A percentile compares a stretch with the other conserved stretches of the same genome.
phyloP scores from a whole-genome alignment of 2,797 vertebrate species.

The Labeo calbasu region DNA sequence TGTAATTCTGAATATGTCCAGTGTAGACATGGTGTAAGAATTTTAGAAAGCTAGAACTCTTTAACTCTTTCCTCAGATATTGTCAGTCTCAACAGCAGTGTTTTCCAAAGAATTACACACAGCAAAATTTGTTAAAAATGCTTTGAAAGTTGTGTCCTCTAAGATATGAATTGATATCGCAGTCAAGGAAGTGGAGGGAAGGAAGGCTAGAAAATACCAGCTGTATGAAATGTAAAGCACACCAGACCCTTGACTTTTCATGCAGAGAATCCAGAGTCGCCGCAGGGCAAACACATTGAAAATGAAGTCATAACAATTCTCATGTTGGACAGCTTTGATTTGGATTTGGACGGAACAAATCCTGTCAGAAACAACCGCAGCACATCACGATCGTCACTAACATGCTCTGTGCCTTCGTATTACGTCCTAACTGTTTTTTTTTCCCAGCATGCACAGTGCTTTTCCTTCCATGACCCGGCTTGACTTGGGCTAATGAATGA shows the following conservation, averaged over 20 bases:
- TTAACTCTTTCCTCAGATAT: neutral
- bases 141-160: neutral
- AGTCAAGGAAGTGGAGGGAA: too few species aligned
- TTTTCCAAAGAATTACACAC: neutral
- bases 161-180: neutral
- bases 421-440: neutral
- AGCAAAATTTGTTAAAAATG: neutral
- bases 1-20: neutral
- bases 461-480: neutral
- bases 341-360: conserved; percentile 4
- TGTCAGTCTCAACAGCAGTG: neutral
- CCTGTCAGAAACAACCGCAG: neutral
- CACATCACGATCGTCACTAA: conserved; percentile 29
- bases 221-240: conserved; percentile 3
- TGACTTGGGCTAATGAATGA: conserved; percentile 15
- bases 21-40: neutral
- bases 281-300: neutral
- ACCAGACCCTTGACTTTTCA: neutral
- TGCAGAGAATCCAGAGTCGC: neutral
- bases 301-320: conserved; percentile 7
- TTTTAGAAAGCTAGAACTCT: neutral
- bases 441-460: conserved; percentile 11
- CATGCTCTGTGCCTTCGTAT: conserved; percentile 9
- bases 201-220: neutral
- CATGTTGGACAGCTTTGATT: conserved; percentile 5